Conservation (phyloP, 2,113 vertebrate genomes). For the Romanogobio albipinnatus region DNA sequence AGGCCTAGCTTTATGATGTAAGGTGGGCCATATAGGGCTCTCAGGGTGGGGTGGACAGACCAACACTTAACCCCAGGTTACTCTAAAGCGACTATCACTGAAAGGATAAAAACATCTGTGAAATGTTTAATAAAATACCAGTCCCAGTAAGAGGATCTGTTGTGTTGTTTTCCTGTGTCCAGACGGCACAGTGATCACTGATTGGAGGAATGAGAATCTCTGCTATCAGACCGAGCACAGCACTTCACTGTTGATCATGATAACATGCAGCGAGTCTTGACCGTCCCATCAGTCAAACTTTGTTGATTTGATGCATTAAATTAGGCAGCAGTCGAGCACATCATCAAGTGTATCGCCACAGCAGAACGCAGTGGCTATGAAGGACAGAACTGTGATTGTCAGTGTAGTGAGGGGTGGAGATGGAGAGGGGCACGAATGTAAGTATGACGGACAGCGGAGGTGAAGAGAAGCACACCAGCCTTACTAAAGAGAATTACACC, state of each 20-base stretch:
- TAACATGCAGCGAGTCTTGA: constrained; percentile 11
- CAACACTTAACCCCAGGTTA: neutral
- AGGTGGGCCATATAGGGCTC: neutral
- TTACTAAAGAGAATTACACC: constrained; percentile 38
- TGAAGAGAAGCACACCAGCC: constrained; percentile 29
- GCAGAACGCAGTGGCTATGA: constrained; percentile 15
- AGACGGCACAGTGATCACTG: neutral
- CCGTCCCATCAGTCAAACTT: constrained; percentile 23
- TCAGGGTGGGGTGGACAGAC: neutral
- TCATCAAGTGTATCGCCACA: constrained; percentile 21
- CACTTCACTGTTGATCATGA: constrained; percentile 17
- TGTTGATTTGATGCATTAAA: constrained; percentile 32
- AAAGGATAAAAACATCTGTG: neutral
- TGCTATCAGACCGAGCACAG: neutral
- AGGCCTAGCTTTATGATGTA: neutral
- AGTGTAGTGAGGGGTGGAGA: constrained; percentile 19
- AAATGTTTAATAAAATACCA: neutral
- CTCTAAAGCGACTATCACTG: neutral
- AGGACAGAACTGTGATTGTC: constrained; percentile 32
- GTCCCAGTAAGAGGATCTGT: neutral
- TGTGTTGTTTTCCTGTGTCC: neutral
- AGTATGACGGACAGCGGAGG: constrained; percentile 34
- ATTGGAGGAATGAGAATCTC: constrained; percentile 16
- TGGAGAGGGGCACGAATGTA: constrained; percentile 3
- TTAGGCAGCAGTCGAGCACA: constrained; percentile 16